Evolutionary conservation across 2,113 vertebrate species (phyloP).

Genomic region (Chrysemys picta): DNA sequence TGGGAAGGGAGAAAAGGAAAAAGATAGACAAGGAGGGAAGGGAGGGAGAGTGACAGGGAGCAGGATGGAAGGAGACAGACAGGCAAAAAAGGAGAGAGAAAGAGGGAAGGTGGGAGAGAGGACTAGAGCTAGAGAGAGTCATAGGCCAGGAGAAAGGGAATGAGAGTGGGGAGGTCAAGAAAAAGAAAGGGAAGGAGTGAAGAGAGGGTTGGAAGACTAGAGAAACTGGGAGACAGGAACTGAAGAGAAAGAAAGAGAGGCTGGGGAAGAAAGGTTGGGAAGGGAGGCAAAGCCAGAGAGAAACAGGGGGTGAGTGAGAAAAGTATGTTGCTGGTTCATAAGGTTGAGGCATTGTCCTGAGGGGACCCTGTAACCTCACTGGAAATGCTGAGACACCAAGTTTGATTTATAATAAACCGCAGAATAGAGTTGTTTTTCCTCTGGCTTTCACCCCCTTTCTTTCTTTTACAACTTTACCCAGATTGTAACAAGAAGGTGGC

Average conservation of each 20-base stretch:
- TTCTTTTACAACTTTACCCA: not conserved
- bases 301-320: not conserved
- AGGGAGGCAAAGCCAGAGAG: not conserved
- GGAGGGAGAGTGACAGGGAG: not conserved
- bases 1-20: not conserved
- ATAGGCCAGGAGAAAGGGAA: not conserved
- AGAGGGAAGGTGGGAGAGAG: not conserved
- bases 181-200: not conserved
- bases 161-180: not conserved
- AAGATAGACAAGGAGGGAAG: not conserved
- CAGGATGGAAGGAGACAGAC: not conserved
- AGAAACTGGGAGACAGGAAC: not conserved
- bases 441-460: not conserved
- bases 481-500: not conserved
- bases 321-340: slow-evolving; percentile 32
- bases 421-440: not conserved
- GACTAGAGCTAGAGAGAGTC: no score
- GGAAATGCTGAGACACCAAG: not conserved
- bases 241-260: not conserved
- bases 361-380: not conserved
- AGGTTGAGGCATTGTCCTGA: not conserved
- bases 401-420: slow-evolving; percentile 50
- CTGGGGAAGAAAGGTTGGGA: not conserved
- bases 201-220: not conserved
- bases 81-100: not conserved